A percentile compares a stretch with the other conserved stretches of the same genome.
These are phyloP conservation scores for Rattus rattus DNA, from an alignment of 2,113 vertebrate species.

Conservation along the genomic window DNA sequence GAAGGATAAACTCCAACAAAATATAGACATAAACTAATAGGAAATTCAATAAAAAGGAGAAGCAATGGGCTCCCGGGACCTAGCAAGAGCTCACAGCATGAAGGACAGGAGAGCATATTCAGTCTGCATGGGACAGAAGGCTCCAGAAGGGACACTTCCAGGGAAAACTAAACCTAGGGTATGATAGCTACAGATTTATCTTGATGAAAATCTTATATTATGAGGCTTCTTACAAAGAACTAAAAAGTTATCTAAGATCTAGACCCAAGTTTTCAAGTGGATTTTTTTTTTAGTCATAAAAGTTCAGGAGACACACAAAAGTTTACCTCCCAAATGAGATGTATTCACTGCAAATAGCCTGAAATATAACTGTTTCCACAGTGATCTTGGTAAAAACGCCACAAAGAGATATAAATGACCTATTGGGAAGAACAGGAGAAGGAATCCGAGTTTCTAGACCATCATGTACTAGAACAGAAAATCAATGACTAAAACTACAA, in stretches of 20 bases:
- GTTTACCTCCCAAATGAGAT: background rate
- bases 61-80: background rate
- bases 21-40: background rate
- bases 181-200: background rate
- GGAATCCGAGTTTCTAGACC: background rate
- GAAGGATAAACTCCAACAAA: background rate
- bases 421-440: background rate
- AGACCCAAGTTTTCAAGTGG: background rate
- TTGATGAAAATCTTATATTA: background rate
- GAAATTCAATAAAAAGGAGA: background rate
- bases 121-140: background rate
- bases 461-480: background rate
- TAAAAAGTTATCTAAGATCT: background rate
- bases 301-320: slow-evolving; percentile 27
- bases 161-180: background rate
- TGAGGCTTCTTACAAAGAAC: background rate
- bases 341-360: background rate
- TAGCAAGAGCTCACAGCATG: background rate
- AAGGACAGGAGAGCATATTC: background rate
- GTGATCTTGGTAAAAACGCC: background rate
- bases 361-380: background rate
- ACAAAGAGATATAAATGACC: background rate
- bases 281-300: slow-evolving; percentile 21
- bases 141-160: background rate
- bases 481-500: background rate